phyloP scores from a whole-genome alignment of 2,113 vertebrate species.

The Neotoma lepida region DNA sequence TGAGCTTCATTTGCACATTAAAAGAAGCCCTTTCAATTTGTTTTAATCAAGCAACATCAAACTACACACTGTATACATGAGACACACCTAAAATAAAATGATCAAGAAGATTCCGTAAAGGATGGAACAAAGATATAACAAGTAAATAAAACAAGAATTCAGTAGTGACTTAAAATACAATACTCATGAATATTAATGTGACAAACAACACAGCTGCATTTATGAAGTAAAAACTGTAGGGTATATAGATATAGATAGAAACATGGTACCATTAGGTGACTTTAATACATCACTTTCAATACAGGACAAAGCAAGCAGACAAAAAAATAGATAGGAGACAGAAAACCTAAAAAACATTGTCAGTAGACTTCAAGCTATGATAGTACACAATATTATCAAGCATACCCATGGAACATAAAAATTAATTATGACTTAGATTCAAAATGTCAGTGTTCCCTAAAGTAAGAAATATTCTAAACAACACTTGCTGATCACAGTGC shows the following conservation, averaged over 20 bases:
- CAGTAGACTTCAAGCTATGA: not conserved
- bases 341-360: not conserved
- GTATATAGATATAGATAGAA: not conserved
- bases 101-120: not conserved
- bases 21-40: not conserved
- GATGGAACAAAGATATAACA: not conserved
- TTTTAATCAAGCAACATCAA: not conserved
- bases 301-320: not conserved
- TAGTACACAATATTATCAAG: not conserved
- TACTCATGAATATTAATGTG: not conserved
- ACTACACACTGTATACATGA: not conserved
- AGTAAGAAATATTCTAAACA: not conserved
- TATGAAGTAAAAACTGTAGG: not conserved
- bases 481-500: not conserved
- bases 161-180: not conserved
- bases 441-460: constrained; percentile 6
- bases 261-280: not conserved
- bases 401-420: not conserved
- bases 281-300: not conserved
- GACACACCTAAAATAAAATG: not conserved
- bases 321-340: not conserved
- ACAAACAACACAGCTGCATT: not conserved
- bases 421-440: not conserved
- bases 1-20: not conserved
- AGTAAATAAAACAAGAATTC: not conserved